A percentile compares a stretch with the other conserved stretches of the same genome.
Conservation (phyloP, 1,140 invertebrate species). For the Hycleus phaleratus region DNA sequence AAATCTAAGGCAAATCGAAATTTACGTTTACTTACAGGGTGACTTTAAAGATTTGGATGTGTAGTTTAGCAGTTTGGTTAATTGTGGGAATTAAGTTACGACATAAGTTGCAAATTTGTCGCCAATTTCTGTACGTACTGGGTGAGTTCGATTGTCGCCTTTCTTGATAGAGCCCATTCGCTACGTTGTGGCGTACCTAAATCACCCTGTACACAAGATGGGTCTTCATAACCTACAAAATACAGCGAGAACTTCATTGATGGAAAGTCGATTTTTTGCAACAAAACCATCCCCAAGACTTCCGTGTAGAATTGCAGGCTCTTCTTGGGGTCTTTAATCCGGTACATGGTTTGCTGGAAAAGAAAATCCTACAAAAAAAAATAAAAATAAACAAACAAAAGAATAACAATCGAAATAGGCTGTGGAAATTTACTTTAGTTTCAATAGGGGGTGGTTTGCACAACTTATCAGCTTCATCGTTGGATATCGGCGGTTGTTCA, state of each 20-base stretch:
- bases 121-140: conserved; percentile 55
- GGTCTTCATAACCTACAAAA: conserved; percentile 87
- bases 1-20: too few species aligned
- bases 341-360: conserved; percentile 94
- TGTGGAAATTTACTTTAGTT: conserved; percentile 49
- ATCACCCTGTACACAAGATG: conserved; percentile 64
- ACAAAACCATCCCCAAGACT: conserved; percentile 82
- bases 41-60: too few species aligned
- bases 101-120: too few species aligned
- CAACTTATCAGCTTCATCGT: conserved; percentile 56
- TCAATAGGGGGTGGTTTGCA: conserved; percentile 53
- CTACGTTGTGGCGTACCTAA: conserved; percentile 51
- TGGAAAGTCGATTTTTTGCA: conserved; percentile 84
- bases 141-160: conserved; percentile 86
- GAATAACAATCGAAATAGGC: neutral
- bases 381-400: neutral
- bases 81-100: too few species aligned
- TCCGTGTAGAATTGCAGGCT: conserved; percentile 86
- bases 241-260: conserved; percentile 86
- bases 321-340: conserved; percentile 83
- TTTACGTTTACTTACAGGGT: too few species aligned
- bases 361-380: conserved; percentile 65
- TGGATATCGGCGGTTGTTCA: conserved; percentile 36
- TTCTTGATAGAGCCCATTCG: conserved; percentile 71
- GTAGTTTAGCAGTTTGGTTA: too few species aligned